These are phyloP conservation scores for Amitus sp. DNA, from an alignment of 2,888 invertebrate species.

Conservation along the genomic window DNA sequence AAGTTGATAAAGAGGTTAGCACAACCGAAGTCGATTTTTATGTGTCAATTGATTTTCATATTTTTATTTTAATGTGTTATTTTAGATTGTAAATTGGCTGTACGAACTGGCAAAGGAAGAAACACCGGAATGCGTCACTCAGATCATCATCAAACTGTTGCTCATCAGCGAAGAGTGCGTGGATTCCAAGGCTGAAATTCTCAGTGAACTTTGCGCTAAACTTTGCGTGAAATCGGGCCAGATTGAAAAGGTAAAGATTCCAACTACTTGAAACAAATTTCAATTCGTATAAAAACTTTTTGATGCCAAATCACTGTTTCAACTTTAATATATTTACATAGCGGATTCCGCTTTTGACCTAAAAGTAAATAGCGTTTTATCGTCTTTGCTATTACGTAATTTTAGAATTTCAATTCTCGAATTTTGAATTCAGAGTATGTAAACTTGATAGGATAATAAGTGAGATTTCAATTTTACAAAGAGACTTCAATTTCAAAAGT, in stretches of 20 bases:
- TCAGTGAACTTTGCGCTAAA: constrained; percentile 65
- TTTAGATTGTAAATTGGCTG: constrained; percentile 49
- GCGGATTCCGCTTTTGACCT: no score
- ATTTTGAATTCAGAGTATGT: no score
- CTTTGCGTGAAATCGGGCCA: constrained; percentile 64
- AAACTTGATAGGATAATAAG: no score
- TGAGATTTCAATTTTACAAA: no score
- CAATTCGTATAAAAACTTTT: no score
- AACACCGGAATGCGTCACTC: constrained; percentile 40
- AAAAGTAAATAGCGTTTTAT: no score
- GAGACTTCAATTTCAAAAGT: no score
- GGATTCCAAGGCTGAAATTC: constrained; percentile 46
- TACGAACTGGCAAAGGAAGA: constrained; percentile 44
- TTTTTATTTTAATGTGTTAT: neutral
- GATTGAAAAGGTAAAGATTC: constrained; percentile 63
- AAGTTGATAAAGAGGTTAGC: constrained; percentile 35
- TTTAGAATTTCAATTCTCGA: no score
- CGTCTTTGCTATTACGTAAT: no score
- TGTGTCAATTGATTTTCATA: neutral
- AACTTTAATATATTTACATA: no score
- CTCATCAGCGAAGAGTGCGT: constrained; percentile 53
- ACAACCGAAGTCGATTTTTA: neutral
- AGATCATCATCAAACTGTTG: constrained; percentile 49
- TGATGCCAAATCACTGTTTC: no score
- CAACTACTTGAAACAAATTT: no score